Percentiles rank a stretch among this genome's conserved stretches.
phyloP scores from a whole-genome alignment of 1,140 invertebrate genomes.

The Tetramorium parvispinum region DNA sequence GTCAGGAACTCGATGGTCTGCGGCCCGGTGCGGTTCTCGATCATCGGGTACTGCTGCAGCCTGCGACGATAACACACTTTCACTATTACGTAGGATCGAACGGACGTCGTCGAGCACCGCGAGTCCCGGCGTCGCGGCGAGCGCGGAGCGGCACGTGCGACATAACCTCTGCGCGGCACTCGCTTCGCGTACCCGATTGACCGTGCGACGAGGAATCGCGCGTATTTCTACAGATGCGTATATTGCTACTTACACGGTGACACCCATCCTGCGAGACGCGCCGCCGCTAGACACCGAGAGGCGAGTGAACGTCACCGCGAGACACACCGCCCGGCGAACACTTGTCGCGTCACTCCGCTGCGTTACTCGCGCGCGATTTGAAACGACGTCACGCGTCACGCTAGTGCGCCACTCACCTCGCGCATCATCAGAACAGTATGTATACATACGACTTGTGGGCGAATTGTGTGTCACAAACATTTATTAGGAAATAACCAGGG shows the following conservation, averaged over 20 bases:
- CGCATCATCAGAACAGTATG: too few relatives aligned
- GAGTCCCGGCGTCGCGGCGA: background rate
- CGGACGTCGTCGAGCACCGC: background rate
- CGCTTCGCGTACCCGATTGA: background rate
- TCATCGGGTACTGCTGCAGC: conserved; percentile 93
- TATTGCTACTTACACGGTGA: conserved; percentile 28
- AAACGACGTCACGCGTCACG: too few relatives aligned
- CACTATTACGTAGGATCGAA: background rate
- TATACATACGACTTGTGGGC: too few relatives aligned
- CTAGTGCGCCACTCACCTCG: too few relatives aligned
- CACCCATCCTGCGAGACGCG: background rate
- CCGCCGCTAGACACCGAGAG: background rate
- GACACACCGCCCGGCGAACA: background rate
- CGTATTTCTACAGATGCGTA: background rate
- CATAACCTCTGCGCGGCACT: conserved; percentile 2
- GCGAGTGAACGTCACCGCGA: background rate
- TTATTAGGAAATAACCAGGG: too few relatives aligned
- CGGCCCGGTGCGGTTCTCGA: conserved; percentile 94
- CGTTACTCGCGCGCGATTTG: background rate
- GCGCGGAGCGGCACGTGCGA: background rate
- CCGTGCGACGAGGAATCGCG: background rate
- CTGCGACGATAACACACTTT: conserved; percentile 68
- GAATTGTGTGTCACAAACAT: too few relatives aligned
- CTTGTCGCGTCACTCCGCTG: background rate
- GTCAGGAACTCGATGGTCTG: conserved; percentile 94